Percentiles rank a stretch among this genome's conserved stretches.
phyloP scores from a whole-genome alignment of 2,113 vertebrate species.

The Smithornis capensis region DNA sequence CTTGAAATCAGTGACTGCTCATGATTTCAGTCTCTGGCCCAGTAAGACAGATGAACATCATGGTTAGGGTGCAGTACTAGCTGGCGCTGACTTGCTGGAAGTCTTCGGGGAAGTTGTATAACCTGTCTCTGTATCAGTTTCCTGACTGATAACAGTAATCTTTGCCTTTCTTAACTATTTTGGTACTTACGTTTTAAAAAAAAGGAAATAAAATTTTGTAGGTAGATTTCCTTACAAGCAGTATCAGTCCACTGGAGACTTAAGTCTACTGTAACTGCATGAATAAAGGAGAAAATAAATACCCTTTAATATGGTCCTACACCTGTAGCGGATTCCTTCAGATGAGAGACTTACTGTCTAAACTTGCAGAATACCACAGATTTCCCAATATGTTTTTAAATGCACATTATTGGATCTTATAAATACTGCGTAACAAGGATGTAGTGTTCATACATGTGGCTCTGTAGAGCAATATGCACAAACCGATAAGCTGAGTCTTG shows the following conservation, averaged over 20 bases:
- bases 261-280: neutral
- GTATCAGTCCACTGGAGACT: neutral
- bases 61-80: neutral
- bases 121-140: neutral
- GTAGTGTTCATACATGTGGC: neutral
- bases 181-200: neutral
- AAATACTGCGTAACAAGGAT: neutral
- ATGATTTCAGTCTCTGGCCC: neutral
- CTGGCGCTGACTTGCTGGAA: neutral
- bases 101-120: neutral
- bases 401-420: neutral
- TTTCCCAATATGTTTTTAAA: conserved; percentile 1
- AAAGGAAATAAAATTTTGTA: neutral
- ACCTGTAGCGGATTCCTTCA: neutral
- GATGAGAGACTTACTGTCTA: neutral
- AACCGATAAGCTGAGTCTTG: neutral
- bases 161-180: neutral
- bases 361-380: neutral
- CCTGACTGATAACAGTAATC: neutral
- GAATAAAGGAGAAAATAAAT: neutral
- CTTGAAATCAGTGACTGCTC: neutral
- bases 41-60: neutral
- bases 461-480: neutral
- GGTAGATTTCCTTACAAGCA: neutral
- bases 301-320: neutral